phyloP scores from a whole-genome alignment of 2,888 invertebrate genomes.

The Epistrophe eligans region DNA sequence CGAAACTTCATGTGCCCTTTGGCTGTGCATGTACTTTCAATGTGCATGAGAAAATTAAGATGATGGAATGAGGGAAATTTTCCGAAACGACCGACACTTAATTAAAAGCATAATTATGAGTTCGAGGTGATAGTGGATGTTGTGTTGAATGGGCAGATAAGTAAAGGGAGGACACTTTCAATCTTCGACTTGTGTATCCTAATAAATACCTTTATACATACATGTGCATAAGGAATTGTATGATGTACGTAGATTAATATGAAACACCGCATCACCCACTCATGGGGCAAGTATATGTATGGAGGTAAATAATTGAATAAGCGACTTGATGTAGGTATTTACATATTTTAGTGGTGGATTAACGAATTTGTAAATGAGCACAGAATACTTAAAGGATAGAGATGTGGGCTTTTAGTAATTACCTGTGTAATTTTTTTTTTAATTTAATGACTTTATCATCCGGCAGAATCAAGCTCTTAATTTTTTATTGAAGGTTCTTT shows the following conservation, averaged over 20 bases:
- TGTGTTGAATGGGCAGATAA: not conserved
- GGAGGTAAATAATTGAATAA: constrained; percentile 23
- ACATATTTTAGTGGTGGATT: constrained; percentile 10
- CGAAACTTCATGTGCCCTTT: constrained; percentile 51
- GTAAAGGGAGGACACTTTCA: not conserved
- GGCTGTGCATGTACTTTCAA: not conserved
- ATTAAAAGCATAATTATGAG: constrained; percentile 67
- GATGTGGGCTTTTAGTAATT: not conserved
- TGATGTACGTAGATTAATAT: constrained; percentile 6
- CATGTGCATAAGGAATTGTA: not conserved
- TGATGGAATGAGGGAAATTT: constrained; percentile 25
- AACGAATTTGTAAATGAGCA: not conserved
- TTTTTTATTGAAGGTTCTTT: too few relatives aligned
- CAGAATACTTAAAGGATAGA: not conserved
- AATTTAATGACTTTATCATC: not conserved
- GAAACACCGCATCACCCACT: not conserved
- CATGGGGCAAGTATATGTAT: not conserved
- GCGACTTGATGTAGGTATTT: not conserved
- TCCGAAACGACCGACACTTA: constrained; percentile 66
- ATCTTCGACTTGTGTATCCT: not conserved
- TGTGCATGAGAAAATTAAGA: constrained; percentile 7
- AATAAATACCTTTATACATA: not conserved
- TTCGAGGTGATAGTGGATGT: not conserved
- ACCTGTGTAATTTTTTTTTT: not conserved
- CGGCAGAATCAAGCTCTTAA: too few relatives aligned